phyloP scores from a whole-genome alignment of 2,113 vertebrate genomes.

The Thymallus thymallus region DNA sequence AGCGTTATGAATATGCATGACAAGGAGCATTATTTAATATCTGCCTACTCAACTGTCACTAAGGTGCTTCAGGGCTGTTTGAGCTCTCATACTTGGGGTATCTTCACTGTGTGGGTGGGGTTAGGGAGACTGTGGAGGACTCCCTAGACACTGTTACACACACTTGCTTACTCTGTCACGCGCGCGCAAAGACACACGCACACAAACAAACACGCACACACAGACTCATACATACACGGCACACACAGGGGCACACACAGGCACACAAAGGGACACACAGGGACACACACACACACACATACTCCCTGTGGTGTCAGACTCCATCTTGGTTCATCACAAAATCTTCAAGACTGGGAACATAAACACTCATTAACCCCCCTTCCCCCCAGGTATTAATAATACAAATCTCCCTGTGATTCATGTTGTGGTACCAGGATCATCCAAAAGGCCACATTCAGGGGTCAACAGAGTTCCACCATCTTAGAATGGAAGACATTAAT shows the following conservation, averaged over 20 bases:
- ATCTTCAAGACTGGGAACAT: neutral
- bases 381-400: neutral
- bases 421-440: neutral
- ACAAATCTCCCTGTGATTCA: neutral
- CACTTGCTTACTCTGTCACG: neutral
- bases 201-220: conserved; percentile 7
- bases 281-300: neutral
- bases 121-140: neutral
- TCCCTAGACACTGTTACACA: neutral
- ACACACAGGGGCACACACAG: conserved; percentile 10
- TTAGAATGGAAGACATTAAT: neutral
- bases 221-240: neutral
- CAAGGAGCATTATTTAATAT: neutral
- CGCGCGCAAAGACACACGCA: neutral
- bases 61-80: neutral
- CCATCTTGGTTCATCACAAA: neutral
- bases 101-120: neutral
- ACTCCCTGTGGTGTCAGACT: neutral
- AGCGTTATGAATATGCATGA: neutral
- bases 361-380: neutral
- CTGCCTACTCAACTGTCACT: neutral
- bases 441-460: neutral
- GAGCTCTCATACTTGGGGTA: neutral
- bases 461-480: neutral
- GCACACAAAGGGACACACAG: neutral